These are phyloP conservation scores for Dorcus hopei DNA, from an alignment of 2,888 invertebrate genomes.

Conservation along the genomic window DNA sequence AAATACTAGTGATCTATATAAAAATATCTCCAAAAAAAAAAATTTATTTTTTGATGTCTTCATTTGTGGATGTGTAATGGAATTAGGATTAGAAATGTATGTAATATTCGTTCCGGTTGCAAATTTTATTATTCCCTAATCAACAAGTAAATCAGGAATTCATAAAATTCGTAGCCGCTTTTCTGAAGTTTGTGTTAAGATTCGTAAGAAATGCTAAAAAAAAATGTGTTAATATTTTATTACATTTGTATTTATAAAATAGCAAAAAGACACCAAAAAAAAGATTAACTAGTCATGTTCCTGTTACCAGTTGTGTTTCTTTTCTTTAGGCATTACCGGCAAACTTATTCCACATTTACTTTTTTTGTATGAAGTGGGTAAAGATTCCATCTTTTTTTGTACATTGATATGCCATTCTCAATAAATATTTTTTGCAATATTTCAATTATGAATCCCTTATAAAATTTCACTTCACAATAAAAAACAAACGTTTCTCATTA, in stretches of 20 bases:
- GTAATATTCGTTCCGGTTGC: no score
- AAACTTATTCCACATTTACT: neutral
- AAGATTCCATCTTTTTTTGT: neutral
- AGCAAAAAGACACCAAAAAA: neutral
- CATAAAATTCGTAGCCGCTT: neutral
- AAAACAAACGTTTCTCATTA: no score
- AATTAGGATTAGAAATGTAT: no score
- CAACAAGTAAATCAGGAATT: neutral
- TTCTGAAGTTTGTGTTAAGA: neutral
- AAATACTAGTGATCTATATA: conserved; percentile 6
- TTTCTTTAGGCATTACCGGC: neutral
- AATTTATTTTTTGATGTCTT: conserved; percentile 20
- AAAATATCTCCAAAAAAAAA: conserved; percentile 14
- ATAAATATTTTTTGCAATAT: neutral
- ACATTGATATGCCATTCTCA: conserved; percentile 1
- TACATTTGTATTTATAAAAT: neutral
- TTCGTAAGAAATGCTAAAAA: neutral
- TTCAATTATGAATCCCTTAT: neutral
- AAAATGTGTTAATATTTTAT: neutral
- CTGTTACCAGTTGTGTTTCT: conserved; percentile 10
- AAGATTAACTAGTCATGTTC: conserved; percentile 9
- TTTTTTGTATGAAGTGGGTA: neutral
- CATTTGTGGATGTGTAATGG: conserved; percentile 6
- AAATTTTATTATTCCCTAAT: neutral
- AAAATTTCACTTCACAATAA: no score